Base-by-base conservation (phyloP, 2,888 invertebrate genomes). In the Heteropelma amictum region DNA sequence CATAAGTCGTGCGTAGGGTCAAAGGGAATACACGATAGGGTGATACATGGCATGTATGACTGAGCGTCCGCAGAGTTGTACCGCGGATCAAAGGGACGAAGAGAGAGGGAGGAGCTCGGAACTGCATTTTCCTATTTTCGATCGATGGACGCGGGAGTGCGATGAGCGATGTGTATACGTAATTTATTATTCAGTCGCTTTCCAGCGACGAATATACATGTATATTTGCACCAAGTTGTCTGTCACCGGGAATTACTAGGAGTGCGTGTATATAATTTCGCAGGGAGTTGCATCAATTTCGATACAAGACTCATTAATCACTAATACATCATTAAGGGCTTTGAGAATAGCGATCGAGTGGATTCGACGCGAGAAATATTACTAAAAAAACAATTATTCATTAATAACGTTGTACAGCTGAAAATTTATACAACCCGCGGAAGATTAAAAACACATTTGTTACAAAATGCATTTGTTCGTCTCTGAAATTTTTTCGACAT, bases 1-100 rank as follows among this genome's bases (percentile, higher is more conserved):
- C 71, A 42, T 51, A 72, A 65, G 64, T 58, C 64, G 42, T 65
- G 64, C 58, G 64, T 64, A 21, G 33, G 42, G 51, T 72, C 64
- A 72, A 72, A 72, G 71, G 35, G 71, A 72, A 72, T 72, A 72
- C 58, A 58, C 33, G 51, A 72, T 72, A 42, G 42, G 33, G 26
- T 21, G 33, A 71, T 58, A 42, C 64, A 58, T 28, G 12, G 51
- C 58, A 51, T 33, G 23, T 28, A 64, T 30, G 26, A n/a, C n/a
- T 26, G 45, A 14, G 51, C 60, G 42, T 70, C 53, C 70, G n/a
- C n/a, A 61, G 45, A 26, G 64, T 64, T 42, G 58, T 60, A 14
- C 38, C n/a, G n/a, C 45, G 61, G 61, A 54, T 45, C 63, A 63
- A 47, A 70, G 54, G 14, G 53, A 49, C 38, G 19, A 3, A n/a